Conservation (phyloP, 1,140 invertebrate genomes). For the Portunus trituberculatus region DNA sequence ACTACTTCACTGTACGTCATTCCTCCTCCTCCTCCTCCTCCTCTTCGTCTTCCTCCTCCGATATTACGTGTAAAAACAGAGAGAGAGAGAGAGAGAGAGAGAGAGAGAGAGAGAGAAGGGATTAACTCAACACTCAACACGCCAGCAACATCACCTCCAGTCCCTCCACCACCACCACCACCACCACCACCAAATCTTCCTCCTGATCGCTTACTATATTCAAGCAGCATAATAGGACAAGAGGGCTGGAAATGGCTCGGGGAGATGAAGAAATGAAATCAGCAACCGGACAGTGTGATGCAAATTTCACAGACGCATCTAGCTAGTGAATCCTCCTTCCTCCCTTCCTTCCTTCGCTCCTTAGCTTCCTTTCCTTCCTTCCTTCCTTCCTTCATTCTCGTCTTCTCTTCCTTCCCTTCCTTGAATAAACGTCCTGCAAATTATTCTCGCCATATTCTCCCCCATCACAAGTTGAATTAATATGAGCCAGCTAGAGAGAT, state of each 20-base stretch:
- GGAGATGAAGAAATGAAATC: background rate
- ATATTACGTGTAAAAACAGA: too few relatives aligned
- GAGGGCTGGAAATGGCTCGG: background rate
- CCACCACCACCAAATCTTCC: background rate
- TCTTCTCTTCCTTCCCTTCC: background rate
- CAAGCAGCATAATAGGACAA: background rate
- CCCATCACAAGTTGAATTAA: conserved; percentile 3
- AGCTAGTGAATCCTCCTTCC: background rate
- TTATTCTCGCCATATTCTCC: background rate
- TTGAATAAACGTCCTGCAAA: background rate
- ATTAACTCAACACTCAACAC: background rate
- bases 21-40: too few relatives aligned
- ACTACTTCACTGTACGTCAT: too few relatives aligned
- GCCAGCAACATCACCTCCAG: background rate
- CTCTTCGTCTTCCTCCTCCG: too few relatives aligned
- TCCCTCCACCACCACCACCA: background rate
- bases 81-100: too few relatives aligned
- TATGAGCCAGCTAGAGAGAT: background rate
- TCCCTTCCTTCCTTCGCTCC: background rate
- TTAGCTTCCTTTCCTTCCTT: too few relatives aligned
- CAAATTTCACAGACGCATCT: background rate
- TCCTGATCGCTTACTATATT: conserved; percentile 6
- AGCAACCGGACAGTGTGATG: background rate
- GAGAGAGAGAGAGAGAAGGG: conserved; percentile 10
- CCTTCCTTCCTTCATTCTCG: too few relatives aligned